Conservation (phyloP, 1,140 invertebrate genomes). For the Aphidius gifuensis region DNA sequence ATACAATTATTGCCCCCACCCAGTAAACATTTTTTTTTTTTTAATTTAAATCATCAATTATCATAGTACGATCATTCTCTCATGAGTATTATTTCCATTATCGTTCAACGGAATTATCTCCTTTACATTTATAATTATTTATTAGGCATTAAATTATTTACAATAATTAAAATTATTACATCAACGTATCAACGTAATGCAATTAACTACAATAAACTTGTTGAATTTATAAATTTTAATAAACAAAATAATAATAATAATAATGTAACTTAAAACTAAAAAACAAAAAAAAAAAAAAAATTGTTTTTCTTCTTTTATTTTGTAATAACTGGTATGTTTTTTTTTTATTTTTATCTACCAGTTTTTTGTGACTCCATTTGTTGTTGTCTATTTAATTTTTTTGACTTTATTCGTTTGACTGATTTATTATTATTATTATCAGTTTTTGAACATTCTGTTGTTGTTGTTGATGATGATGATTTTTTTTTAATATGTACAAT, state of each 20-base stretch:
- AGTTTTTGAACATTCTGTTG: not conserved
- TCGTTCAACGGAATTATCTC: conserved; percentile 33
- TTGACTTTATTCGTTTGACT: too few relatives aligned
- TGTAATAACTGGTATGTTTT: too few relatives aligned
- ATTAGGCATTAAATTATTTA: conserved; percentile 36
- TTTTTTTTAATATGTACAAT: not conserved
- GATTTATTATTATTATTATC: too few relatives aligned
- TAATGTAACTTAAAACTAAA: not conserved
- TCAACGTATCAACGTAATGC: conserved; percentile 13
- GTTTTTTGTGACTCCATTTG: not conserved
- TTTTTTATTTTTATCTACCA: not conserved
- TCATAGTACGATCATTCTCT: conserved; percentile 7
- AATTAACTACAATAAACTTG: not conserved
- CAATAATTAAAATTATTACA: conserved; percentile 20
- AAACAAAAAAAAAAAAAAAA: too few relatives aligned
- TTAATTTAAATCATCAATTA: conserved; percentile 28
- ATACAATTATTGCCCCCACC: conserved; percentile 26
- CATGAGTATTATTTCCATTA: conserved; percentile 24
- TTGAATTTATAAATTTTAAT: conserved; percentile 5
- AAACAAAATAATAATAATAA: not conserved
- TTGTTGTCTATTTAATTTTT: too few relatives aligned
- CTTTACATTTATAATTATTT: conserved; percentile 26
- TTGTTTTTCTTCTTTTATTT: too few relatives aligned
- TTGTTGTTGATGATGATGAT: conserved; percentile 16
- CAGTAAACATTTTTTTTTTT: conserved; percentile 4